phyloP scores from a whole-genome alignment of 2,888 invertebrate species.

The Apoda limacodes region DNA sequence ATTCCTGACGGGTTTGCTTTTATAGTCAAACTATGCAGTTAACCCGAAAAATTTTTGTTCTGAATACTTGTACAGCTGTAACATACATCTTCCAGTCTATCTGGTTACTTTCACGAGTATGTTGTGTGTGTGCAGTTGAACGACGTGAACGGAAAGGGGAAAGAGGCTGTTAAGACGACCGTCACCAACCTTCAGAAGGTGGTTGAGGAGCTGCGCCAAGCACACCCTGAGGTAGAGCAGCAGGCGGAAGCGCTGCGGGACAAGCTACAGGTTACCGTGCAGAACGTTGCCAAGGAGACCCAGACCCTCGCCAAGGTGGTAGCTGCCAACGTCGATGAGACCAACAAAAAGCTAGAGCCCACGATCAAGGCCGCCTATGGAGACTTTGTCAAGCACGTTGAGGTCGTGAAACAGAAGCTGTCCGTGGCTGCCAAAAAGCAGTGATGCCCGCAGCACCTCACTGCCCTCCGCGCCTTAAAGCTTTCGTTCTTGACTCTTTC shows the following conservation, averaged over 20 bases:
- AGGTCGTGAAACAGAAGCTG: constrained; percentile 47
- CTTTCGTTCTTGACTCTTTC: too few relatives aligned
- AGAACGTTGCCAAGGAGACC: constrained; percentile 36
- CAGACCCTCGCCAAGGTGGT: constrained; percentile 50
- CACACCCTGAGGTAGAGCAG: constrained; percentile 55
- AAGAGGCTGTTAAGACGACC: constrained; percentile 41
- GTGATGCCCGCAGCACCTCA: constrained; percentile 17
- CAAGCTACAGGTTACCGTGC: constrained; percentile 39
- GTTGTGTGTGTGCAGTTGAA: too few relatives aligned
- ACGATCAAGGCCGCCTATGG: constrained; percentile 51
- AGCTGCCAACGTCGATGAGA: constrained; percentile 36
- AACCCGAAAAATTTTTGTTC: too few relatives aligned
- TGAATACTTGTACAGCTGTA: too few relatives aligned
- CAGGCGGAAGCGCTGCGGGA: constrained; percentile 38
- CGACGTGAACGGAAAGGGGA: constrained; percentile 53
- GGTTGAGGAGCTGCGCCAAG: constrained; percentile 40
- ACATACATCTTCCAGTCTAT: too few relatives aligned
- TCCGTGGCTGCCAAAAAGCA: constrained; percentile 56
- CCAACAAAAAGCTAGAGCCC: constrained; percentile 51
- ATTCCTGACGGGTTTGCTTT: too few relatives aligned
- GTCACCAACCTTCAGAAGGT: constrained; percentile 35
- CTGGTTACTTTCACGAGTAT: too few relatives aligned
- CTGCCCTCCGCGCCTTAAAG: constrained; percentile 4
- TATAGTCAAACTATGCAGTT: too few relatives aligned
- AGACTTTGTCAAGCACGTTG: constrained; percentile 42